Percentiles rank a stretch among this genome's conserved stretches.
phyloP scores from a whole-genome alignment of 2,888 invertebrate species.

The Drosophila kuntzei region DNA sequence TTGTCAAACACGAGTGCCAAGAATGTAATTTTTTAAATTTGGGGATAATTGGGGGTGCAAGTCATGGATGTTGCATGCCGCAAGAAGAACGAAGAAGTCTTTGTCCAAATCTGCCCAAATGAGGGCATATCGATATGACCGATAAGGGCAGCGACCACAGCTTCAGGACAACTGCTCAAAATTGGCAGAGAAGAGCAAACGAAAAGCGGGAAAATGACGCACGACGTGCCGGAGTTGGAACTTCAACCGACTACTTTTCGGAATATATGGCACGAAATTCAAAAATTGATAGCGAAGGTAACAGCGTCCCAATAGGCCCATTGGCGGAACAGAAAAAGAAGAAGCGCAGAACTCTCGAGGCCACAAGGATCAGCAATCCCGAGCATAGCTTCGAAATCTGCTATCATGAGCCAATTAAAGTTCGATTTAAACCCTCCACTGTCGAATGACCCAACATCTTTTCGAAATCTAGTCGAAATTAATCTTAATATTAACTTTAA shows the following conservation, averaged over 20 bases:
- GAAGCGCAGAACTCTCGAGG: background rate
- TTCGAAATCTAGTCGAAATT: background rate
- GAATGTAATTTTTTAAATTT: background rate
- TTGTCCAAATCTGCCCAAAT: background rate
- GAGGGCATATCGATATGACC: background rate
- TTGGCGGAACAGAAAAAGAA: background rate
- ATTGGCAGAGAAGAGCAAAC: constrained; percentile 11
- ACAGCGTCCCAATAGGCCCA: background rate
- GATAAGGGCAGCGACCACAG: background rate
- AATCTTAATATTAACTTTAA: background rate
- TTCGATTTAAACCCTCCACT: constrained; percentile 15
- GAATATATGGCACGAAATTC: background rate
- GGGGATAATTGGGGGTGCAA: background rate
- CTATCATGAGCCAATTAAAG: constrained; percentile 23
- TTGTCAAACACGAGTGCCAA: background rate
- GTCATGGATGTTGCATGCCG: background rate
- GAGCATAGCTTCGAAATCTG: background rate
- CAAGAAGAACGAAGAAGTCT: background rate
- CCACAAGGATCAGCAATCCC: constrained; percentile 20
- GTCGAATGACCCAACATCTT: background rate
- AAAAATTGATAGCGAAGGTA: background rate
- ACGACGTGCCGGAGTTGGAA: constrained; percentile 25
- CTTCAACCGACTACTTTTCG: background rate
- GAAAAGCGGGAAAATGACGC: constrained; percentile 23
- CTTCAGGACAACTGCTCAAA: background rate